Percentiles rank a stretch among this genome's conserved stretches.
Evolutionary conservation across 2,797 vertebrate genomes (phyloP).

Genomic region (Hydrolagus colliei): DNA sequence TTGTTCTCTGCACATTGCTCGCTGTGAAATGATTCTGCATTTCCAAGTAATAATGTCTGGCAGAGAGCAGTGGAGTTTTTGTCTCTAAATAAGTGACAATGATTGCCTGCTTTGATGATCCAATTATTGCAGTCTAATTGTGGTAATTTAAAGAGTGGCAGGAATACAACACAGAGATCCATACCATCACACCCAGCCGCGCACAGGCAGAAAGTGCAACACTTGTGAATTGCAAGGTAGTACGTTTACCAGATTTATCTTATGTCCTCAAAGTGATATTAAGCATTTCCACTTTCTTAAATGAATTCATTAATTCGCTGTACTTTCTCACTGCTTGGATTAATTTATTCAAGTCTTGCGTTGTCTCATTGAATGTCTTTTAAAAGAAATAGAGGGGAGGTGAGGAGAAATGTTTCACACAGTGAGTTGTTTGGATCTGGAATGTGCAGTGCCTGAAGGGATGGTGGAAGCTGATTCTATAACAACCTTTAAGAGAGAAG

Average conservation of each 20-base stretch:
- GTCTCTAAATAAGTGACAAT: conserved; percentile 1
- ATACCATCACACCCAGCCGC: neutral
- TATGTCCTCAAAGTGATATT: neutral
- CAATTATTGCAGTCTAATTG: conserved; percentile 27
- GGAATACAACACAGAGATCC: conserved; percentile 1
- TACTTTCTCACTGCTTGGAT: neutral
- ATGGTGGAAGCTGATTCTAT: too few relatives aligned
- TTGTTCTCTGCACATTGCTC: too few relatives aligned
- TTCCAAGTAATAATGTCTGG: neutral
- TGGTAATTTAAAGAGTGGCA: conserved; percentile 12
- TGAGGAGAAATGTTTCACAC: too few relatives aligned
- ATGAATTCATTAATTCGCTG: neutral
- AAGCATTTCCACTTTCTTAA: neutral
- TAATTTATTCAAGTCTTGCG: too few relatives aligned
- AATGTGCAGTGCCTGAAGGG: too few relatives aligned
- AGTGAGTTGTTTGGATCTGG: too few relatives aligned
- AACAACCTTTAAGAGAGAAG: too few relatives aligned
- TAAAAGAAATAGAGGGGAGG: too few relatives aligned
- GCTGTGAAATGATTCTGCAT: too few relatives aligned
- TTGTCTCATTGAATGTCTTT: too few relatives aligned
- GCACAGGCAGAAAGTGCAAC: too few relatives aligned
- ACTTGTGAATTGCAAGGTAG: neutral
- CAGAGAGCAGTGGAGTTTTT: neutral
- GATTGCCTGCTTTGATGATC: conserved; percentile 2
- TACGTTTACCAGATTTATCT: neutral